These are phyloP conservation scores for Siphonodentalium dalli DNA, from an alignment of 2,888 invertebrate species.

Conservation along the genomic window DNA sequence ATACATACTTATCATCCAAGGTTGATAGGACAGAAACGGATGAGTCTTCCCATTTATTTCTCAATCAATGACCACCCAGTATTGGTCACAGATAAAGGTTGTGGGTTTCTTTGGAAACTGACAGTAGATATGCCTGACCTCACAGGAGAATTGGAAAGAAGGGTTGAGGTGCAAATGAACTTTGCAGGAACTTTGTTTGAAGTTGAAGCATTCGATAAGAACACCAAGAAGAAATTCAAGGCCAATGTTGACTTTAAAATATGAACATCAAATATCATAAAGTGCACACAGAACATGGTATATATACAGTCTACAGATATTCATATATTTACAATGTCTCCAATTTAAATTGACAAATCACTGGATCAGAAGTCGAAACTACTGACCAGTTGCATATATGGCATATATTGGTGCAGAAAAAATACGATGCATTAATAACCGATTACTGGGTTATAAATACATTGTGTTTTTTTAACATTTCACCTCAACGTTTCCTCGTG, in stretches of 20 bases:
- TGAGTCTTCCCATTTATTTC: constrained; percentile 20
- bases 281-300: too few species aligned
- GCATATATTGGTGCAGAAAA: too few species aligned
- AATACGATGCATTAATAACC: too few species aligned
- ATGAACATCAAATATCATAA: too few species aligned
- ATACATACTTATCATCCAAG: constrained; percentile 20
- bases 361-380: too few species aligned
- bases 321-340: too few species aligned
- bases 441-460: too few species aligned
- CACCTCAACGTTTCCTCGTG: too few species aligned
- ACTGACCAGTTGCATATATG: too few species aligned
- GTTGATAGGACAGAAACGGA: constrained; percentile 8
- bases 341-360: too few species aligned
- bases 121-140: constrained; percentile 13
- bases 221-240: constrained; percentile 10
- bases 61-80: constrained; percentile 22
- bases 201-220: constrained; percentile 26
- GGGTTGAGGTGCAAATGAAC: constrained; percentile 24
- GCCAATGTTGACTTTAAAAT: constrained; percentile 32
- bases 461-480: too few species aligned
- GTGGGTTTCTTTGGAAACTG: constrained; percentile 26
- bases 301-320: too few species aligned
- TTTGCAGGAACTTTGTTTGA: constrained; percentile 34
- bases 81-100: constrained; percentile 21
- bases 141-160: constrained; percentile 14